phyloP scores from a whole-genome alignment of 2,113 vertebrate species.

The Trogon surrucura region DNA sequence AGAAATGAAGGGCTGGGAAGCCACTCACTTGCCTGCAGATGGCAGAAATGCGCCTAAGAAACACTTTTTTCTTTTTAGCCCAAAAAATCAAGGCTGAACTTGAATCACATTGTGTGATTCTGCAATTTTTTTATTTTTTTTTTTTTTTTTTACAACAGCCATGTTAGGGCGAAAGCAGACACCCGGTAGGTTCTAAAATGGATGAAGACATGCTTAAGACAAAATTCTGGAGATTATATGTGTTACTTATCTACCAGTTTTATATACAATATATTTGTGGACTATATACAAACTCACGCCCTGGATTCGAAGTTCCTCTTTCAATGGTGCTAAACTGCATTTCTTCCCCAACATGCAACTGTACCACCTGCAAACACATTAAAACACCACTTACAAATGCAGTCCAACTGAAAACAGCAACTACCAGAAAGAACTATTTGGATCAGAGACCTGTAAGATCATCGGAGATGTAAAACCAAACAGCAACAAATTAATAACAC shows the following conservation, averaged over 20 bases:
- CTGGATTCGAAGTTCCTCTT: constrained; percentile 94
- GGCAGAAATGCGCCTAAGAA: neutral
- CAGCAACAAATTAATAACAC: neutral
- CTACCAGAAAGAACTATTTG: neutral
- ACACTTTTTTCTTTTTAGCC: neutral
- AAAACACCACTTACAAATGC: neutral
- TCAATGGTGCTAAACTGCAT: constrained; percentile 94
- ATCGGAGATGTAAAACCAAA: neutral
- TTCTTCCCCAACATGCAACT: constrained; percentile 99
- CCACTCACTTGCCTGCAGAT: neutral
- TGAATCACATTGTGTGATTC: too few relatives aligned
- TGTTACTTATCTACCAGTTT: neutral
- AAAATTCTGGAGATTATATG: neutral
- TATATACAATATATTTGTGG: neutral
- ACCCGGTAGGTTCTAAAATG: neutral
- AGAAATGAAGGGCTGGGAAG: neutral
- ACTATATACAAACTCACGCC: constrained; percentile 80
- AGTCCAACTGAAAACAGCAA: neutral
- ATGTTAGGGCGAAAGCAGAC: neutral
- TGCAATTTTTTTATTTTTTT: too few relatives aligned
- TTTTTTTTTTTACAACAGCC: neutral
- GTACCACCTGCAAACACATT: constrained; percentile 88
- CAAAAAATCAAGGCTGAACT: neutral
- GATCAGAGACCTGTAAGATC: neutral
- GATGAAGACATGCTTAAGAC: neutral